These are phyloP conservation scores for Hermaeophaga mercurialis DNA, from an alignment of 2,888 invertebrate genomes.

Conservation along the genomic window DNA sequence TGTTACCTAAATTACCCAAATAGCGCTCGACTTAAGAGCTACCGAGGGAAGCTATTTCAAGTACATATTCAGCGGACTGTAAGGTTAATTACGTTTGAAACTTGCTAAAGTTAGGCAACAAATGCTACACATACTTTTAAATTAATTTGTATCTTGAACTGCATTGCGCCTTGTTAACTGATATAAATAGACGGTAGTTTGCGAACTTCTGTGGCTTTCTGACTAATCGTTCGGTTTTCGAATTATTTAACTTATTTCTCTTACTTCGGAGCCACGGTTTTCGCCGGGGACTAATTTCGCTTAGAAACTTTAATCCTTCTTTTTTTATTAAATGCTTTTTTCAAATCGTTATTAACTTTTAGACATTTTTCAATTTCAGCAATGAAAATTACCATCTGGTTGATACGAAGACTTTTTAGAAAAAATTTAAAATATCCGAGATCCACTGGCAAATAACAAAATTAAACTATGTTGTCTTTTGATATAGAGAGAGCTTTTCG, in stretches of 20 bases:
- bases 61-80: slow-evolving; percentile 33
- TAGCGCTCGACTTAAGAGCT: slow-evolving; percentile 19
- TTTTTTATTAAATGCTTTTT: too few species aligned
- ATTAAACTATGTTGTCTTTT: too few species aligned
- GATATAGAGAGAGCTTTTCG: too few species aligned
- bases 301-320: neutral
- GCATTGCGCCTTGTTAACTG: slow-evolving; percentile 46
- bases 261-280: neutral
- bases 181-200: slow-evolving; percentile 47
- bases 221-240: slow-evolving; percentile 41
- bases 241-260: slow-evolving; percentile 29
- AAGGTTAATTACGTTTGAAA: slow-evolving; percentile 49
- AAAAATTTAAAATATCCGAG: too few species aligned
- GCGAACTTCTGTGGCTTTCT: slow-evolving; percentile 43
- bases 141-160: slow-evolving; percentile 53
- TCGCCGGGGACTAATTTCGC: neutral
- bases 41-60: slow-evolving; percentile 11
- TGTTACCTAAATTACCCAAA: slow-evolving; percentile 23
- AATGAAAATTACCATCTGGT: too few species aligned
- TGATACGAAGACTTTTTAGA: too few species aligned
- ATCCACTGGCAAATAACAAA: too few species aligned
- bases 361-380: too few species aligned
- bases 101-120: slow-evolving; percentile 47
- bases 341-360: too few species aligned
- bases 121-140: slow-evolving; percentile 51